Conservation (phyloP, 2,113 vertebrate species). For the Asarcornis scutulata region DNA sequence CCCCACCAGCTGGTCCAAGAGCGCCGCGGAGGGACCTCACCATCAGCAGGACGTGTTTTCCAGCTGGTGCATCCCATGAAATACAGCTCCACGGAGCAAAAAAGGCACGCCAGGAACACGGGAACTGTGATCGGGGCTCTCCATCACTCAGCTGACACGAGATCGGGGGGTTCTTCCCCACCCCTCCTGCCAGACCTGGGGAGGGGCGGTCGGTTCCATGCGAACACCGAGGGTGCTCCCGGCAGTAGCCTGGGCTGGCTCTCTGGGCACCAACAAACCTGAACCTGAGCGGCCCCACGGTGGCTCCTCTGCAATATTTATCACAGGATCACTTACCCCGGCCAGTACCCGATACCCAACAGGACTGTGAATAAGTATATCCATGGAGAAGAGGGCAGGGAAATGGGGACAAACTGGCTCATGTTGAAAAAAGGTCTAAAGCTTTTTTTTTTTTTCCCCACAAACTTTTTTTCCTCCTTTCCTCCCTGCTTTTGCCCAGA, state of each 20-base stretch:
- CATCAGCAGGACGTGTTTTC: background rate
- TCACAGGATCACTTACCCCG: accelerated
- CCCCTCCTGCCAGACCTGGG: accelerated
- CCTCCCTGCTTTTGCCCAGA: background rate
- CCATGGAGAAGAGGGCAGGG: background rate
- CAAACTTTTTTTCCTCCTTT: background rate
- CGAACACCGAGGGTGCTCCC: accelerated
- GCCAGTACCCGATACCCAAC: background rate
- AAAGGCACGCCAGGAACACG: accelerated
- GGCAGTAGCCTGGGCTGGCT: background rate
- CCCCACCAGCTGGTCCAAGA: background rate
- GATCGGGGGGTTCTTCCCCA: background rate
- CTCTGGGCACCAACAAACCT: background rate
- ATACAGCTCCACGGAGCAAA: background rate
- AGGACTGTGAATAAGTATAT: accelerated
- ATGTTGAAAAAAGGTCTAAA: accelerated
- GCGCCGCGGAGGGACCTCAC: accelerated
- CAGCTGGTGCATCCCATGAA: background rate
- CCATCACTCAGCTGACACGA: background rate
- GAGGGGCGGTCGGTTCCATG: background rate
- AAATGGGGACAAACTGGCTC: background rate
- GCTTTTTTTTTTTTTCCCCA: accelerated
- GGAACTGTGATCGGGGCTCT: background rate
- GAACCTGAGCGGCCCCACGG: accelerated
- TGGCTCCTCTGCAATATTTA: background rate